Base-by-base conservation (phyloP, 2,113 vertebrate species). In the Corythornis vintsioides region DNA sequence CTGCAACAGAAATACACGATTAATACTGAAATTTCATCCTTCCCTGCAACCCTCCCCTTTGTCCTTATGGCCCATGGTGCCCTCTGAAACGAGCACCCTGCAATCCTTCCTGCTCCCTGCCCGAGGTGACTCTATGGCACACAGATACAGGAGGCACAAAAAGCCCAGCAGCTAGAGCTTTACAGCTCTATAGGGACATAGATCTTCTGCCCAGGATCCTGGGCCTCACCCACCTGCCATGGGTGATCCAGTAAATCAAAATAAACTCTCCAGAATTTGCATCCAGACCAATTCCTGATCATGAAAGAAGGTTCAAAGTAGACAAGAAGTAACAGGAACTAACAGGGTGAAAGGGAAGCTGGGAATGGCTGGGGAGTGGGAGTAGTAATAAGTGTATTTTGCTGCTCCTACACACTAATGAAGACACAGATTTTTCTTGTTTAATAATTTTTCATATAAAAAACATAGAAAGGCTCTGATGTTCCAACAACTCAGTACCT, bases 1-100 rank as follows among this genome's bases (percentile, higher is more conserved):
- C 99, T 99, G 82, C 28, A 95, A 94, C 65, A 86, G 82, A 91
- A 97, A 94, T 35, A 89, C 17, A 57, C 1, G 45, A 89, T 95
- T 97, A 90, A 43, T 25, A 33, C 13, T 17, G 52, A 42, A 71
- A 77, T 55, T 78, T 59, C 48, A 83, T 29, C 45, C 14, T 75
- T 25, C 48, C 6, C 29, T 77, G 50, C 48, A 83, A 29, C 53
- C 13, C 71, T 25, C 63, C 7, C 29, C 29, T 60, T 83, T 67
- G 43, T 35, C 16, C 19, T 77, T 70, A 74, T 2, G 57, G 40
- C 28, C 40, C n/a, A 56, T 69, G 25, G 55, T 71, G 79, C 20
- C 17, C 21, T 13, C 70, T 0, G 0, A 66, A 85, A 79, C 15
- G 0, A 74, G 50, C 29, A 43, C 52, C 13, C 55, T 35, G 25